Conservation (phyloP, 2,113 vertebrate species). For the Melanocharis versteri region DNA sequence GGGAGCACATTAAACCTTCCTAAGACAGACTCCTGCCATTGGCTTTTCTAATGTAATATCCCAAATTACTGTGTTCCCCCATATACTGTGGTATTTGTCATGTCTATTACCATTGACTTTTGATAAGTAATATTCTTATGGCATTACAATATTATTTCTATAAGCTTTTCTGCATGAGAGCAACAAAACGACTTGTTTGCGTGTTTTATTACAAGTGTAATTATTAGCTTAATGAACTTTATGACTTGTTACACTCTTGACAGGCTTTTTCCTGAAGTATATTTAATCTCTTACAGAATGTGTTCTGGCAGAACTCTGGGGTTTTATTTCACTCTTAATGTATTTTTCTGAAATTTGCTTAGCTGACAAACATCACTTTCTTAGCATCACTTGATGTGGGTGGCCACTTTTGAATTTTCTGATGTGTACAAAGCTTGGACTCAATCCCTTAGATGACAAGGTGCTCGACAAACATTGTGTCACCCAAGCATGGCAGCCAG, state of each 20-base stretch:
- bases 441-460: background rate
- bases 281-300: background rate
- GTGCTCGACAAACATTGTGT: background rate
- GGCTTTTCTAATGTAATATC: background rate
- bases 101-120: background rate
- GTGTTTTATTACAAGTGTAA: background rate
- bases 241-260: background rate
- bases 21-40: background rate
- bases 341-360: background rate
- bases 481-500: background rate
- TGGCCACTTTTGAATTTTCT: background rate
- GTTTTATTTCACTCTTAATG: background rate
- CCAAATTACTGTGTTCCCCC: background rate
- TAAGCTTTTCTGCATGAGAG: background rate
- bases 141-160: background rate
- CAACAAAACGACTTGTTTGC: background rate
- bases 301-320: background rate
- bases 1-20: background rate
- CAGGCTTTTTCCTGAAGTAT: background rate
- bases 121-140: background rate
- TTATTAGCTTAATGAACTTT: background rate
- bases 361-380: background rate
- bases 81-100: accelerated
- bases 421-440: background rate
- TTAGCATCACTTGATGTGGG: background rate